These are phyloP conservation scores for Paralvinella palmiformis DNA, from an alignment of 1,140 invertebrate species.

Conservation along the genomic window DNA sequence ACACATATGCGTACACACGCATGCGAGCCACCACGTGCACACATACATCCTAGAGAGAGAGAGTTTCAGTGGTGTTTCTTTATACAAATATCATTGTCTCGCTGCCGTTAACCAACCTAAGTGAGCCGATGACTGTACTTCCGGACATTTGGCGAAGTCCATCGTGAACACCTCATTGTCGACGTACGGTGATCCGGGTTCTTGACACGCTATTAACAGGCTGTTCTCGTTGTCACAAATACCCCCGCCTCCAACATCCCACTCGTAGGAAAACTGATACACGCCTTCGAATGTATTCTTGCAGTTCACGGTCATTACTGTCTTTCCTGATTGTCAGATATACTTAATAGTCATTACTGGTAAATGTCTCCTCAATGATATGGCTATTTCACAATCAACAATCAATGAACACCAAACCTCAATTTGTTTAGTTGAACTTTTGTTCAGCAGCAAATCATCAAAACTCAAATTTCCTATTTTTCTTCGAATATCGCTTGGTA, in stretches of 20 bases:
- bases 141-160: slow-evolving; percentile 81
- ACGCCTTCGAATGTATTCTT: slow-evolving; percentile 47
- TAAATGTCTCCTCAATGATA: not conserved
- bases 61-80: not conserved
- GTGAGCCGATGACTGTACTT: slow-evolving; percentile 78
- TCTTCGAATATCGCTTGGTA: too few species aligned
- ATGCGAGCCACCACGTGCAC: not conserved
- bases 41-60: not conserved
- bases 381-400: not conserved
- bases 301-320: slow-evolving; percentile 39
- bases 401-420: not conserved
- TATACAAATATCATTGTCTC: too few species aligned
- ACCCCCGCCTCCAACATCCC: slow-evolving; percentile 38
- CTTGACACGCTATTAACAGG: slow-evolving; percentile 88
- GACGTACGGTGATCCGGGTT: slow-evolving; percentile 87
- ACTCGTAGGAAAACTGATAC: slow-evolving; percentile 48
- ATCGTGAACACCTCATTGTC: slow-evolving; percentile 97
- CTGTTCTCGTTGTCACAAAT: slow-evolving; percentile 63
- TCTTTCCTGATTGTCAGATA: slow-evolving; percentile 25
- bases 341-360: not conserved
- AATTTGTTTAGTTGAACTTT: too few species aligned
- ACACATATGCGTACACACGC: too few species aligned
- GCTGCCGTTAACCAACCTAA: slow-evolving; percentile 64
- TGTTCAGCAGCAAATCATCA: too few species aligned
- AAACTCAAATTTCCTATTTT: too few species aligned